Base-by-base conservation (phyloP, 1,140 invertebrate species). In the Drosophila persimilis region DNA sequence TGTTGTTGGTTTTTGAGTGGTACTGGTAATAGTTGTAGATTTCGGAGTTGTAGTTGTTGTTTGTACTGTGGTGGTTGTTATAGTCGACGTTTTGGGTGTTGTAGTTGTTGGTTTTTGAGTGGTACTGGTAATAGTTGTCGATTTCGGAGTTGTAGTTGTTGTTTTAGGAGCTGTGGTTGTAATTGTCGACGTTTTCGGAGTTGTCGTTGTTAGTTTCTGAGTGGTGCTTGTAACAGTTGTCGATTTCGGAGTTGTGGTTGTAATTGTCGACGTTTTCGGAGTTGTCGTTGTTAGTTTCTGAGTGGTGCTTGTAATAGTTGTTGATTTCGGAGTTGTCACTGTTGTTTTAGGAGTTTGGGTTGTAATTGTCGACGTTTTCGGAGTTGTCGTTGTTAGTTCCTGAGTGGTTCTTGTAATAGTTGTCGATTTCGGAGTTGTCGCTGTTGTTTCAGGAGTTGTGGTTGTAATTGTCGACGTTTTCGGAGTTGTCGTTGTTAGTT, bases 61-160 rank as follows among this genome's bases (percentile, higher is more conserved):
- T 47, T n/a, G 35, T 56, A 1, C 22, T 11, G 54, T 15, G 3
- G 29, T 39, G 1, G 72, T 50, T 17, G 22, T 43, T 0, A 29
- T n/a, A 17, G 72, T 74, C 7, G 55, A 52, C 9, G 59, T 0
- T 24, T 26, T 35, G 0, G 41, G 31, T 6, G 41, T 64, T 55
- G 62, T 50, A 0, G 51, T 53, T 29, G 48, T 47, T 31, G 43
- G 20, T 9, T 7, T 6, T 2, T 8, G 3, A 4, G 41, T 24
- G 22, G 48, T 35, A 0, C 22, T 17, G 0, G 20, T 9, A 4
- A 13, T 22, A 0, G 22, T 48, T 6, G 47, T 6, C 1, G 20
- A 6, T 0, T 39, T 20, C 9, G 13, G 35, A 13, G 52, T 61
- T 0, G 52, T 61, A 6, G 20, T 35, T 17, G 59, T 53, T 4